Evolutionary conservation across 2,797 vertebrate genomes (phyloP), one percentile per base, ranked within the genome.

Genomic region (Crypturellus tataupa): DNA sequence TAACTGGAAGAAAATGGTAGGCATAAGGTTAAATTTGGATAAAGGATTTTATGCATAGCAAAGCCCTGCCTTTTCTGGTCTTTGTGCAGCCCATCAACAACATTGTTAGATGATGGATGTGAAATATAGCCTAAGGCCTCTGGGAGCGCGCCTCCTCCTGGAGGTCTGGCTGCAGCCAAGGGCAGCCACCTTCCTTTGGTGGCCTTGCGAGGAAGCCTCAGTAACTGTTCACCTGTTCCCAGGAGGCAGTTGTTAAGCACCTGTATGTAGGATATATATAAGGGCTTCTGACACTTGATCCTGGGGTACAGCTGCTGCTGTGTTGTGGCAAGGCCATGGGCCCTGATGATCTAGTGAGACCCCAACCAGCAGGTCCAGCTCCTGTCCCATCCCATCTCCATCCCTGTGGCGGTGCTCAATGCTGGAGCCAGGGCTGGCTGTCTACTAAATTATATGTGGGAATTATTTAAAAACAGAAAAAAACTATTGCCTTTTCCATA

Each of bases 101-200:
- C 33, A 23, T 15, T 39, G 9, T 33, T 67, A 39, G 20, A n/a
- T 2, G 12, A 11, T 53, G 31, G 5, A 24, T 0, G 3, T 15
- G 39, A 71, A 44, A 9, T 1, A 4, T 29, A 59, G 9, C 14
- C 5, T 33, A 17, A 56, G 25, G 16, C 9, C 10, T 15, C 12
- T 0, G 0, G 5, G n/a, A 1, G 0, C 3, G 7, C 39, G 6
- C 2, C 27, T 1, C 3, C 6, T 70, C 46, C 21, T 37, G 65
- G 29, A 73, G 25, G 11, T 23, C 19, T 0, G 0, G 9, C 23
- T 49, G n/a, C 23, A 9, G 25, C 19, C 5, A 14, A 82, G 33
- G 55, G 21, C 37, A 85, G 13, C 15, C 13, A 10, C 27, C 20
- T 80, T 76, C 24, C 49, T 60, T 56, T 35, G 71, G 25, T 23